A percentile compares a stretch with the other conserved stretches of the same genome.
Conservation (phyloP, 1,140 invertebrate genomes). For the Drosophila insularis region DNA sequence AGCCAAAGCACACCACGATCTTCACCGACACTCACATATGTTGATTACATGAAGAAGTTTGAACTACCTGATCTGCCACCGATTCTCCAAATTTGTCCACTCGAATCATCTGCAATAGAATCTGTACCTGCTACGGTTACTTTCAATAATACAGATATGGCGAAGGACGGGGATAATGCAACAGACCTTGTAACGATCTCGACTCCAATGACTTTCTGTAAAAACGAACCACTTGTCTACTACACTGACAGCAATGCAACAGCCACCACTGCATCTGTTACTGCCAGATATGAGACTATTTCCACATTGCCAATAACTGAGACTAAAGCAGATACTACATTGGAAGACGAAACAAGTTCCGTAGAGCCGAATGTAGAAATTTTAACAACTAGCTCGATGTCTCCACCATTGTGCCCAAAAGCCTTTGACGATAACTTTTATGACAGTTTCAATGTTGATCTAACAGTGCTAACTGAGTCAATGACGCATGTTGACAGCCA, state of each 20-base stretch:
- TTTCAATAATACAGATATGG: neutral
- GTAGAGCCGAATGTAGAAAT: neutral
- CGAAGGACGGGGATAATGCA: neutral
- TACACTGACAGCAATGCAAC: neutral
- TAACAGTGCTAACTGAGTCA: constrained; percentile 55
- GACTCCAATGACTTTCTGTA: neutral
- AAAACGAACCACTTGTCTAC: neutral
- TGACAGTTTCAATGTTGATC: constrained; percentile 74
- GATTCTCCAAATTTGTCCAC: constrained; percentile 34
- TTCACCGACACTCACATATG: constrained; percentile 47
- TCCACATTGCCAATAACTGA: neutral
- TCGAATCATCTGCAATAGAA: neutral
- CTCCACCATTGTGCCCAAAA: neutral
- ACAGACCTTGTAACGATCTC: neutral
- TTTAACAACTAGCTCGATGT: neutral
- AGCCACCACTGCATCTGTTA: neutral
- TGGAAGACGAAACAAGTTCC: neutral
- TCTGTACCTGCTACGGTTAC: neutral
- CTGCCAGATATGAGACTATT: neutral
- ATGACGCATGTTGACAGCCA: constrained; percentile 35
- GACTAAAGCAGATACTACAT: neutral
- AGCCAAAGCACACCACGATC: constrained; percentile 22
- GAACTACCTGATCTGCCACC: constrained; percentile 67
- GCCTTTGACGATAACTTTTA: constrained; percentile 75
- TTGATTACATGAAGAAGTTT: constrained; percentile 72